Percentiles rank a stretch among this genome's conserved stretches.
Conservation (phyloP, 2,888 invertebrate species). For the Noctuana brunneofusca region DNA sequence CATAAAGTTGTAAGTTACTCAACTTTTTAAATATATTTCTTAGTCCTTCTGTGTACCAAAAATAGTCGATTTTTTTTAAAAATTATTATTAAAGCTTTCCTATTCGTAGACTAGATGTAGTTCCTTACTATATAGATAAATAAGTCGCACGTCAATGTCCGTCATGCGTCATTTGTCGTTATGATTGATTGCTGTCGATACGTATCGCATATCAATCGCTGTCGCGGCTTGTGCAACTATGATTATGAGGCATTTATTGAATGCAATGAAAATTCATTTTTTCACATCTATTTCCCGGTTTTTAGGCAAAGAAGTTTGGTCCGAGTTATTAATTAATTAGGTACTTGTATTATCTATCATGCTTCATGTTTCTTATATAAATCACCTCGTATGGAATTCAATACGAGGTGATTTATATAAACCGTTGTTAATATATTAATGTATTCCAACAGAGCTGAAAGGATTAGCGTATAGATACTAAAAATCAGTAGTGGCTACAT, state of each 20-base stretch:
- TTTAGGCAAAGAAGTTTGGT: neutral
- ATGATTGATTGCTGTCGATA: slow-evolving; percentile 29
- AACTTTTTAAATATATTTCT: too few relatives aligned
- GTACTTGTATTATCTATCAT: too few relatives aligned
- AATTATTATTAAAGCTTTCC: neutral
- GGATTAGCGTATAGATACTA: too few relatives aligned
- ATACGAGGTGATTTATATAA: too few relatives aligned
- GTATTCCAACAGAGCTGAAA: too few relatives aligned
- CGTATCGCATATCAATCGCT: slow-evolving; percentile 23
- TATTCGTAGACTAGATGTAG: neutral
- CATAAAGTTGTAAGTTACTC: too few relatives aligned
- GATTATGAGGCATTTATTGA: slow-evolving; percentile 19
- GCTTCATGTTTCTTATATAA: too few relatives aligned
- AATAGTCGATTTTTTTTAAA: neutral
- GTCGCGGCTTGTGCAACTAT: slow-evolving; percentile 1
- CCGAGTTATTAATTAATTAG: too few relatives aligned
- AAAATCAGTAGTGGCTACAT: too few relatives aligned
- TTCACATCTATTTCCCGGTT: neutral
- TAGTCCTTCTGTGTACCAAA: too few relatives aligned
- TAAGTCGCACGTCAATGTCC: slow-evolving; percentile 21
- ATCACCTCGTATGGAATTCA: too few relatives aligned
- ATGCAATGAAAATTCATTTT: slow-evolving; percentile 6
- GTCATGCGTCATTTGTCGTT: slow-evolving; percentile 31
- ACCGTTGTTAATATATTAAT: too few relatives aligned
- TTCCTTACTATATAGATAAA: slow-evolving; percentile 8